These are phyloP conservation scores for Apantesis nais DNA, from an alignment of 2,888 invertebrate species.

Conservation along the genomic window DNA sequence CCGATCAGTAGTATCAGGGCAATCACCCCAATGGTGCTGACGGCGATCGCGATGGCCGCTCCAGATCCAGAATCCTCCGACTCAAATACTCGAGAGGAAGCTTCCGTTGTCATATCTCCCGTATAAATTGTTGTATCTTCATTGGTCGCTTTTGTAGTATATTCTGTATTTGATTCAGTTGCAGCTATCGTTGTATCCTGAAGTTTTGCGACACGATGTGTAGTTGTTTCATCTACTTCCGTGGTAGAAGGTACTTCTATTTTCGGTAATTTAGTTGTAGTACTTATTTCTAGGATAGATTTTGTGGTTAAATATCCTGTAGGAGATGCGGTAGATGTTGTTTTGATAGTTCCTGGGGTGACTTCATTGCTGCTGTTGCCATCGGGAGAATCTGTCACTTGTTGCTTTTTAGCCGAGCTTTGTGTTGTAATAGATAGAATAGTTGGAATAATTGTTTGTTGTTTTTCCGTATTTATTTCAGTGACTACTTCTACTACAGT, in stretches of 20 bases:
- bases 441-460: constrained; percentile 51
- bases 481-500: constrained; percentile 64
- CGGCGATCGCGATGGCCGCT: constrained; percentile 92
- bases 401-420: constrained; percentile 34
- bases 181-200: constrained; percentile 56
- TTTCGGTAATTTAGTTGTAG: constrained; percentile 20
- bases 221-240: constrained; percentile 42
- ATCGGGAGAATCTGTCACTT: constrained; percentile 50
- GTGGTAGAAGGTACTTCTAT: constrained; percentile 26
- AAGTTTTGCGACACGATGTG: constrained; percentile 51
- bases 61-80: constrained; percentile 84
- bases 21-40: constrained; percentile 92
- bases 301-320: constrained; percentile 25
- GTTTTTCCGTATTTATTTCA: constrained; percentile 70
- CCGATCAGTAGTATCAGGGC: constrained; percentile 91
- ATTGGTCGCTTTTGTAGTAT: constrained; percentile 60
- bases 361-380: constrained; percentile 75
- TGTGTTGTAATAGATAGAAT: constrained; percentile 46
- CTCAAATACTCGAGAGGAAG: constrained; percentile 60
- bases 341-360: constrained; percentile 39
- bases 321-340: constrained; percentile 36
- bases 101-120: constrained; percentile 71
- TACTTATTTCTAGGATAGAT: constrained; percentile 22
- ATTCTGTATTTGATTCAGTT: constrained; percentile 53
- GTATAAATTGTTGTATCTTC: constrained; percentile 65